phyloP scores from a whole-genome alignment of 2,113 vertebrate genomes.

The Cervus canadensis region DNA sequence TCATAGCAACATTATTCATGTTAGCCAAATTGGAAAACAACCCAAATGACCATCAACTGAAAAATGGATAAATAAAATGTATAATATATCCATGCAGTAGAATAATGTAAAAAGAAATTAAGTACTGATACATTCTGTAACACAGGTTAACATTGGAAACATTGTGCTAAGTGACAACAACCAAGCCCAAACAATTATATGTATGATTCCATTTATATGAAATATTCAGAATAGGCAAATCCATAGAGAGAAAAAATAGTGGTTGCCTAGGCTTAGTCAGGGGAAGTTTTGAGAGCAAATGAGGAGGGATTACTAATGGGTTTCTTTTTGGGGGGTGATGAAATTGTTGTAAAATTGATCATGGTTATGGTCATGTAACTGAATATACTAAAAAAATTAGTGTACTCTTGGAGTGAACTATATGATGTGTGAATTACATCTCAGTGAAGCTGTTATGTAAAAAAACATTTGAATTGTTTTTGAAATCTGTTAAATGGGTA shows the following conservation, averaged over 20 bases:
- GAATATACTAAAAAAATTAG: background rate
- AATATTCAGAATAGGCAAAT: background rate
- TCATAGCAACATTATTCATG: background rate
- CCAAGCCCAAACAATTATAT: background rate
- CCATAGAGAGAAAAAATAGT: background rate
- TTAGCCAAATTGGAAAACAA: background rate
- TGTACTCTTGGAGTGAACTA: background rate
- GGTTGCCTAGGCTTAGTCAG: background rate
- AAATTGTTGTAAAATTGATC: background rate
- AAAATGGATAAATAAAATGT: background rate
- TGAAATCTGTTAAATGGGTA: background rate
- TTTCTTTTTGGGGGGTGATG: background rate
- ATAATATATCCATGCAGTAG: background rate
- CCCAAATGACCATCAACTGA: background rate
- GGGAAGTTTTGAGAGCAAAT: background rate
- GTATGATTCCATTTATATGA: background rate
- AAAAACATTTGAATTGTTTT: slow-evolving; percentile 2
- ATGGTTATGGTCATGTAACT: background rate
- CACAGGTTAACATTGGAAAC: background rate
- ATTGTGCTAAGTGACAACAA: background rate
- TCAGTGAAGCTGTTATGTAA: background rate
- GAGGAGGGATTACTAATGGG: background rate
- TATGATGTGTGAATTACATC: background rate
- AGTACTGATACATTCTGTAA: background rate
- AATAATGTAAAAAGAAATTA: background rate